Evolutionary conservation across 2,113 vertebrate genomes (phyloP).

Genomic region (Hippocampus zosterae): DNA sequence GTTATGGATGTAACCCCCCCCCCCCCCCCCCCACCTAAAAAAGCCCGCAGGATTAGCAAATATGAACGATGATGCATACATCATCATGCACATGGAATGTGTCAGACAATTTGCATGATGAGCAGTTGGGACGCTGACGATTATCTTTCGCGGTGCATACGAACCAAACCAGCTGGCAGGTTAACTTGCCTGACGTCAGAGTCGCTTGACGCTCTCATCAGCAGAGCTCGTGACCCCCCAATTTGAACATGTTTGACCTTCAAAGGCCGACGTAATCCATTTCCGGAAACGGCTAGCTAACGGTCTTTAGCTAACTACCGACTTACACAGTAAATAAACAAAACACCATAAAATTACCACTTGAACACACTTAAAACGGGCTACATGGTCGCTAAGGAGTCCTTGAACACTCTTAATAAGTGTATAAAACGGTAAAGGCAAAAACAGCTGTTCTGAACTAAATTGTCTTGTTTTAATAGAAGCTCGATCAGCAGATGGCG

Average conservation of each 20-base stretch:
- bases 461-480: not conserved
- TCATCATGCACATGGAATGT: slow-evolving; percentile 41
- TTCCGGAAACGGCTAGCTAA: too few relatives aligned
- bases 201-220: not conserved
- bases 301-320: too few relatives aligned
- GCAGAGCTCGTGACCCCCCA: not conserved
- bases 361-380: too few relatives aligned
- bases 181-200: slow-evolving; percentile 48
- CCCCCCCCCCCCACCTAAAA: too few relatives aligned
- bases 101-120: slow-evolving; percentile 65
- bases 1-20: not conserved
- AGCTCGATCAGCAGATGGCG: slow-evolving; percentile 60
- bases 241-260: too few relatives aligned
- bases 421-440: too few relatives aligned
- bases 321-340: too few relatives aligned
- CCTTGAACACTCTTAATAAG: too few relatives aligned
- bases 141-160: slow-evolving; percentile 73
- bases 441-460: too few relatives aligned
- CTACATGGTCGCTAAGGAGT: too few relatives aligned
- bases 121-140: slow-evolving; percentile 70
- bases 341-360: too few relatives aligned
- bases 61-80: slow-evolving; percentile 50
- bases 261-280: too few relatives aligned
- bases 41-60: slow-evolving; percentile 6
- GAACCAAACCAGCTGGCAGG: slow-evolving; percentile 53